These are phyloP conservation scores for Tetranychus piercei DNA, from an alignment of 2,888 invertebrate species.

Conservation along the genomic window DNA sequence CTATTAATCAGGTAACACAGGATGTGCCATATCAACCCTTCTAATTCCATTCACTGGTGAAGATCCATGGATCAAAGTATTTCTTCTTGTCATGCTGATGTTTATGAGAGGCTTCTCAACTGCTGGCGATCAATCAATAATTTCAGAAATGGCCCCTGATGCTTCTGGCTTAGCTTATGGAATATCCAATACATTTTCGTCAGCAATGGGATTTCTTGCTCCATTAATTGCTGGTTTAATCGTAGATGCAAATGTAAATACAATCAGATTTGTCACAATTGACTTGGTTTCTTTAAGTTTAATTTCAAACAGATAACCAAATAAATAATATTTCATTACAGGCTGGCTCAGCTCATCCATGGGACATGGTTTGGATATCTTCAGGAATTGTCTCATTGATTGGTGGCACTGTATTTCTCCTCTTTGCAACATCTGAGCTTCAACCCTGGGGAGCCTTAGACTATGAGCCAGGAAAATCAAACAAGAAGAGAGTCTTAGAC, in stretches of 20 bases:
- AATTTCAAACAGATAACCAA: background rate
- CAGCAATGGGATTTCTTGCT: background rate
- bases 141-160: background rate
- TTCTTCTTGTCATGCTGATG: background rate
- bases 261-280: background rate
- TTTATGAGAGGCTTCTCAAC: background rate
- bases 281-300: background rate
- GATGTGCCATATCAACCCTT: constrained; percentile 19
- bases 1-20: constrained; percentile 14
- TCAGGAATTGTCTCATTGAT: constrained; percentile 10
- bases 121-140: background rate
- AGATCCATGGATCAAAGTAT: background rate
- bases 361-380: constrained; percentile 16
- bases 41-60: constrained; percentile 7
- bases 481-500: background rate
- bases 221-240: constrained; percentile 12
- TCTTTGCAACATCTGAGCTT: constrained; percentile 15
- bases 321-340: background rate
- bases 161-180: background rate
- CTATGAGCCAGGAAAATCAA: background rate
- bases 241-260: constrained; percentile 9
- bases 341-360: background rate
- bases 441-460: constrained; percentile 15
- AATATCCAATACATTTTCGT: background rate
- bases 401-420: constrained; percentile 11